These are phyloP conservation scores for Diprion similis DNA, from an alignment of 1,140 invertebrate species.

Conservation along the genomic window DNA sequence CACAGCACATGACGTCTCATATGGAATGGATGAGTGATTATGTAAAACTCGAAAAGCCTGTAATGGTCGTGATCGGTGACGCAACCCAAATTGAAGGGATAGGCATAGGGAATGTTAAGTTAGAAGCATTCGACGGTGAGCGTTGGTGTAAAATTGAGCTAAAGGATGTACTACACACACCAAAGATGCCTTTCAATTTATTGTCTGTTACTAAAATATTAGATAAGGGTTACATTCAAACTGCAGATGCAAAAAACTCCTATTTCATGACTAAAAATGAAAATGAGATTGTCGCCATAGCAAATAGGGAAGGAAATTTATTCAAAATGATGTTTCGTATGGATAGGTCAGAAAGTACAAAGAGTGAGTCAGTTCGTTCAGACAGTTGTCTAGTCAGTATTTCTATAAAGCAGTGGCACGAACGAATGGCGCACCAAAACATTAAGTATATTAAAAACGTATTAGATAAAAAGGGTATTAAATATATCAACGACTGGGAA, in stretches of 20 bases:
- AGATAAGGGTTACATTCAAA: slow-evolving; percentile 31
- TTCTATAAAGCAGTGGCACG: slow-evolving; percentile 37
- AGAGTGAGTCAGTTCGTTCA: not conserved
- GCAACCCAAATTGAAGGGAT: slow-evolving; percentile 23
- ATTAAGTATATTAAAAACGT: slow-evolving; percentile 37
- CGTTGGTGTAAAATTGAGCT: slow-evolving; percentile 30
- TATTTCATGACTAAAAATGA: slow-evolving; percentile 23
- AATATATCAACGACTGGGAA: slow-evolving; percentile 32
- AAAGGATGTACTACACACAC: slow-evolving; percentile 36
- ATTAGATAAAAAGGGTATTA: slow-evolving; percentile 25
- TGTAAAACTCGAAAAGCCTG: slow-evolving; percentile 23
- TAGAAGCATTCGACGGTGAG: slow-evolving; percentile 34
- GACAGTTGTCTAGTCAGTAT: slow-evolving; percentile 22
- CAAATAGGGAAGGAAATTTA: slow-evolving; percentile 28
- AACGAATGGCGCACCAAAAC: slow-evolving; percentile 43
- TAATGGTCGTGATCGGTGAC: slow-evolving; percentile 31
- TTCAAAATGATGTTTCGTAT: slow-evolving; percentile 37
- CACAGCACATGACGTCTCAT: slow-evolving; percentile 33
- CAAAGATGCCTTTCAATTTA: slow-evolving; percentile 35
- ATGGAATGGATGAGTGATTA: slow-evolving; percentile 28
- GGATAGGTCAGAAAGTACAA: slow-evolving; percentile 20
- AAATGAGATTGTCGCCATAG: slow-evolving; percentile 25
- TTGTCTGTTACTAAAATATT: slow-evolving; percentile 36
- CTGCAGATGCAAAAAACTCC: slow-evolving; percentile 23
- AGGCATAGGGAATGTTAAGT: slow-evolving; percentile 28